Conservation (phyloP, 2,797 vertebrate species). For the Characodon lateralis region DNA sequence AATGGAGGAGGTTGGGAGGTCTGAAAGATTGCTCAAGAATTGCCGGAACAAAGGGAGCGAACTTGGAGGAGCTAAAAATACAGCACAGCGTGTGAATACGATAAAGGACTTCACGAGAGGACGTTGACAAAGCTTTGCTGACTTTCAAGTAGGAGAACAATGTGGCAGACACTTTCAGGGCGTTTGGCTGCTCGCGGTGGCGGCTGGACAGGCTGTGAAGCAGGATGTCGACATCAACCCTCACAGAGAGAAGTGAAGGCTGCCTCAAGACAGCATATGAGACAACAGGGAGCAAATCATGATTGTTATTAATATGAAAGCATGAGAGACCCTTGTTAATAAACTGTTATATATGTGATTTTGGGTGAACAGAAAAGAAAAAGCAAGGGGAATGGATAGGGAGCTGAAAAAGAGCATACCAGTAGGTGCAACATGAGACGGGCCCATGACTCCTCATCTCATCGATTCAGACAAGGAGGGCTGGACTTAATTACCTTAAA, state of each 20-base stretch:
- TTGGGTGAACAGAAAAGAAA: constrained; percentile 21
- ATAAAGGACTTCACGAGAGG: constrained; percentile 76
- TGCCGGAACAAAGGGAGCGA: constrained; percentile 76
- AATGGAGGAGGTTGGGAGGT: constrained; percentile 68
- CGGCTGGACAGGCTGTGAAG: constrained; percentile 77
- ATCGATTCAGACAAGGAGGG: constrained; percentile 80
- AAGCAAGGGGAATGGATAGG: constrained; percentile 11
- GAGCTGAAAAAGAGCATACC: constrained; percentile 25
- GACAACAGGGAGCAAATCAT: constrained; percentile 25
- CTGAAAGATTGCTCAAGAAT: constrained; percentile 81
- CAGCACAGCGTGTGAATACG: constrained; percentile 78
- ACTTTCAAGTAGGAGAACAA: constrained; percentile 83
- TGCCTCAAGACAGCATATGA: constrained; percentile 28
- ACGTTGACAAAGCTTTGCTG: constrained; percentile 78
- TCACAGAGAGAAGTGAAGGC: constrained; percentile 61
- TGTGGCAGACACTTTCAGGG: constrained; percentile 80
- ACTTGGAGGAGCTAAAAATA: constrained; percentile 80
- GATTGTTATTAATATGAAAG: constrained; percentile 21
- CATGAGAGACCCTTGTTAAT: background rate
- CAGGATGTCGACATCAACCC: constrained; percentile 77
- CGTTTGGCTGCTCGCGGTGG: constrained; percentile 76
- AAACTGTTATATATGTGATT: constrained; percentile 2
- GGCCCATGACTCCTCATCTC: constrained; percentile 76
- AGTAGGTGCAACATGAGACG: constrained; percentile 73
- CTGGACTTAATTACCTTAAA: constrained; percentile 81